Conservation (phyloP, 2,797 vertebrate genomes). For the Poeciliopsis paucimaculata region DNA sequence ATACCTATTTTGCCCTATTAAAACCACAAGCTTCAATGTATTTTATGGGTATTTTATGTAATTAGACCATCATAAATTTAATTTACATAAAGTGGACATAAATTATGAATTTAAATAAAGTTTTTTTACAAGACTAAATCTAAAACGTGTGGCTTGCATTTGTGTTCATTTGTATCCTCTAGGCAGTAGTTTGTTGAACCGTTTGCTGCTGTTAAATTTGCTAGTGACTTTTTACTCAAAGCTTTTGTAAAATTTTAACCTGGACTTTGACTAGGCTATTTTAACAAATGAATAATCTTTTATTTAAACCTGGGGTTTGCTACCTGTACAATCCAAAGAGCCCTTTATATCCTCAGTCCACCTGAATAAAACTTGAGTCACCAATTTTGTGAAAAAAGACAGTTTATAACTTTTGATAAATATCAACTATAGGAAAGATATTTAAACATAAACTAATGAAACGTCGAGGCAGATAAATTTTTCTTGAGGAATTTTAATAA, state of each 20-base stretch:
- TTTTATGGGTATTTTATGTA: neutral
- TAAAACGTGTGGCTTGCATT: neutral
- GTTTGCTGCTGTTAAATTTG: neutral
- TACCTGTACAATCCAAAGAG: neutral
- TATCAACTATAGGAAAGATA: neutral
- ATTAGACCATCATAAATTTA: neutral
- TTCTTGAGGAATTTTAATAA: too few species aligned
- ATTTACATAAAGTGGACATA: neutral
- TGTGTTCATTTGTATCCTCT: neutral
- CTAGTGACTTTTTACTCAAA: neutral
- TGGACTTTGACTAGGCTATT: neutral
- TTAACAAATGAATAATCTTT: neutral
- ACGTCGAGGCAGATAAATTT: too few species aligned
- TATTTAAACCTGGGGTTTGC: neutral
- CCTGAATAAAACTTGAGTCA: neutral
- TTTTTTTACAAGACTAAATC: neutral
- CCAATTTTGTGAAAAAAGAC: neutral
- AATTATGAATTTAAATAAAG: neutral
- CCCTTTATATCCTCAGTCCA: neutral
- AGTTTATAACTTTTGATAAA: neutral
- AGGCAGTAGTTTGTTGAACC: neutral
- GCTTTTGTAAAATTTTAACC: neutral
- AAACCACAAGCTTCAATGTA: neutral
- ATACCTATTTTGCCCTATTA: neutral
- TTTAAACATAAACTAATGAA: too few species aligned